Conservation (phyloP, 2,888 invertebrate genomes). For the Leptopilina myrica region DNA sequence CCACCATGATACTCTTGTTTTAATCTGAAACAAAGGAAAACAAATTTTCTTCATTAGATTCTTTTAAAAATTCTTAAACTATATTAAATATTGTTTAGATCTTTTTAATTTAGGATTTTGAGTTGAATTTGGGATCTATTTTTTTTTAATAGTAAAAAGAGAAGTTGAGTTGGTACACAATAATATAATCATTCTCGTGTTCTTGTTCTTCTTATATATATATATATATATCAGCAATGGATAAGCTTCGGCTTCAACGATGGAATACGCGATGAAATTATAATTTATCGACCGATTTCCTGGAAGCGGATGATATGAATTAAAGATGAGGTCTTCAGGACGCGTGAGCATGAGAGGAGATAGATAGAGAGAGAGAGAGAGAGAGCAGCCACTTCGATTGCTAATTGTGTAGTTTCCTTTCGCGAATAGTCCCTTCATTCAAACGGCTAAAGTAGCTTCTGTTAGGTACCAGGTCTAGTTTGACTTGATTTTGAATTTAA, state of each 20-base stretch:
- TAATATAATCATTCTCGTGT: conserved; percentile 63
- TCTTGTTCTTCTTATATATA: conserved; percentile 47
- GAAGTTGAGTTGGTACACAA: conserved; percentile 56
- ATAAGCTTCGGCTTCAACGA: conserved; percentile 65
- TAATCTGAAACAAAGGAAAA: conserved; percentile 80
- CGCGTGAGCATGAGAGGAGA: conserved; percentile 58
- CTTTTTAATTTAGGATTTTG: neutral
- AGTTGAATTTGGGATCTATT: conserved; percentile 43
- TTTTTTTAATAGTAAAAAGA: neutral
- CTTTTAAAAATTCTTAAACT: no score
- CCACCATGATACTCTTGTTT: conserved; percentile 90
- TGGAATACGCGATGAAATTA: conserved; percentile 70
- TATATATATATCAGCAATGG: conserved; percentile 53
- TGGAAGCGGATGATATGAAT: conserved; percentile 74
- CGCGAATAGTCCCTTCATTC: conserved; percentile 49
- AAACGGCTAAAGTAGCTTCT: no score
- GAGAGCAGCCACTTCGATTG: conserved; percentile 67
- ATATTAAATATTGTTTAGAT: no score
- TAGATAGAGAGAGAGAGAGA: no score
- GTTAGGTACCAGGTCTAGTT: no score
- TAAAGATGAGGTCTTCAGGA: conserved; percentile 71
- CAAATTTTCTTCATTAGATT: no score
- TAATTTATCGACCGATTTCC: conserved; percentile 74
- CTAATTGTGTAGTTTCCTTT: conserved; percentile 70
- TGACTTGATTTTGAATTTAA: no score